A percentile compares a stretch with the other conserved stretches of the same genome.
Conservation (phyloP, 2,113 vertebrate species). For the Daphoenositta chrysoptera region DNA sequence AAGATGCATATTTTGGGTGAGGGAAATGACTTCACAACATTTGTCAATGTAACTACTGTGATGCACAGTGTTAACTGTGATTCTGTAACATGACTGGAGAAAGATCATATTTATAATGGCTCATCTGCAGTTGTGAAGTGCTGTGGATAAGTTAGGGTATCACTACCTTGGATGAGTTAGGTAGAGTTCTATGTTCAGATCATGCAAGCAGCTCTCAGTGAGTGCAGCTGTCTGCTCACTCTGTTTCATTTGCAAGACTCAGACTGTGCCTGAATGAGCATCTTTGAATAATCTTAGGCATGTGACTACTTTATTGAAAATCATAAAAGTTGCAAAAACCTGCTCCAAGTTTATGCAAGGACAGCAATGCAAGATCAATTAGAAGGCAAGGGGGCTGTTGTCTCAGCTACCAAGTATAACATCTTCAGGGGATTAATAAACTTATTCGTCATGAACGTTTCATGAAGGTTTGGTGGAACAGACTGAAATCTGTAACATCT, state of each 20-base stretch:
- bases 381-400: neutral
- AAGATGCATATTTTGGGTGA: neutral
- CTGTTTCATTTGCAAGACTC: neutral
- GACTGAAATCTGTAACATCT: neutral
- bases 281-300: neutral
- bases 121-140: neutral
- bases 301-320: slow-evolving; percentile 1
- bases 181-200: neutral
- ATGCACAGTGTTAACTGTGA: neutral
- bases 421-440: slow-evolving; percentile 1
- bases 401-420: neutral
- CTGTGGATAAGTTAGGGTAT: neutral
- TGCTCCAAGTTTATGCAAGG: neutral
- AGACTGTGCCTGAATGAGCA: neutral
- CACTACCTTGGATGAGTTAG: neutral
- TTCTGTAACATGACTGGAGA: neutral
- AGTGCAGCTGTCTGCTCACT: neutral
- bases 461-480: neutral
- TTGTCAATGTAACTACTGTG: neutral
- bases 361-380: neutral
- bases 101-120: neutral
- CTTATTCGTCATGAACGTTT: neutral
- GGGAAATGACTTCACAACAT: neutral
- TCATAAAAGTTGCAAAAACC: neutral
- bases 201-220: neutral